A percentile compares a stretch with the other conserved stretches of the same genome.
Conservation (phyloP, 1,140 invertebrate genomes). For the Notospermus geniculatus region DNA sequence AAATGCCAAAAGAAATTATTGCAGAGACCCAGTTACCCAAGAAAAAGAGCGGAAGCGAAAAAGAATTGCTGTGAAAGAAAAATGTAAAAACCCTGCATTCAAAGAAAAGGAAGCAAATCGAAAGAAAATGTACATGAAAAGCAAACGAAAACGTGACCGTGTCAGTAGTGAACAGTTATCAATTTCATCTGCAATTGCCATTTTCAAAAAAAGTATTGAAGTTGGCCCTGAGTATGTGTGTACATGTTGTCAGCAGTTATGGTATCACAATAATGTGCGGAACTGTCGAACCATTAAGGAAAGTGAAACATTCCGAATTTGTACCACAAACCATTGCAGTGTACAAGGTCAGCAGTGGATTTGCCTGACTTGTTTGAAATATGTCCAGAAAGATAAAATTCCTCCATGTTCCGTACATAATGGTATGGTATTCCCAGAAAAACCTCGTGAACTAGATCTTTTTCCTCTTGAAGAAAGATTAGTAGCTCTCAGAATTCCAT, state of each 20-base stretch:
- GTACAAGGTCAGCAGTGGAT: slow-evolving; percentile 13
- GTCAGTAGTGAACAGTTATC: too few relatives aligned
- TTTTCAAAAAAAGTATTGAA: background rate
- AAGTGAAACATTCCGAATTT: background rate
- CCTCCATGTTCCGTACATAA: slow-evolving; percentile 18
- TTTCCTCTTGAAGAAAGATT: slow-evolving; percentile 24
- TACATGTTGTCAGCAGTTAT: slow-evolving; percentile 23
- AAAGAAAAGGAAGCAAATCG: too few relatives aligned
- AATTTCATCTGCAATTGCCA: too few relatives aligned
- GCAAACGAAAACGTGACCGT: too few relatives aligned
- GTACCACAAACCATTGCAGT: slow-evolving; percentile 10
- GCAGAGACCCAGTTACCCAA: too few relatives aligned
- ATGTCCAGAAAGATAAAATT: slow-evolving; percentile 16
- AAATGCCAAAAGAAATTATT: too few relatives aligned
- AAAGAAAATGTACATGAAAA: too few relatives aligned
- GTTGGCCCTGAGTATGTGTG: slow-evolving; percentile 8
- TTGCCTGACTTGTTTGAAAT: slow-evolving; percentile 16
- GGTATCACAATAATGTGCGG: slow-evolving; percentile 16
- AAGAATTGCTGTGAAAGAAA: too few relatives aligned
- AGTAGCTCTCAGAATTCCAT: slow-evolving; percentile 25
- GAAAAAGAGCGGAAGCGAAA: too few relatives aligned
- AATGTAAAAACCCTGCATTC: too few relatives aligned
- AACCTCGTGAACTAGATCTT: slow-evolving; percentile 17
- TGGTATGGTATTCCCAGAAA: slow-evolving; percentile 21
- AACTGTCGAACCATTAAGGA: background rate